These are phyloP conservation scores for Drosophila subpulchrella DNA, from an alignment of 1,140 invertebrate species.

Conservation along the genomic window DNA sequence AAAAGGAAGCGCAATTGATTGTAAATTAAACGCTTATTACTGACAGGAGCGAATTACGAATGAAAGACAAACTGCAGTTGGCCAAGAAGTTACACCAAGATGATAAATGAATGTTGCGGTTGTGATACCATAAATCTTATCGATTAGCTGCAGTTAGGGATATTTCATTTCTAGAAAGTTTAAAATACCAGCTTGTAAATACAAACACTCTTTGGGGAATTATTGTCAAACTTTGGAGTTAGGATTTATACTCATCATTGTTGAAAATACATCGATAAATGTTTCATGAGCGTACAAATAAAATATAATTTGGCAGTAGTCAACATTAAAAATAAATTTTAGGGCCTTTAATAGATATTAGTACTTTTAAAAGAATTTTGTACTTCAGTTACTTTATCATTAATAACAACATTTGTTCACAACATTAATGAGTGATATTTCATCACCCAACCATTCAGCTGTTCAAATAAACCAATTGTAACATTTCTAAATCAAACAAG, in stretches of 20 bases:
- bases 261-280: too few species aligned
- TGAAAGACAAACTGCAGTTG: constrained; percentile 9
- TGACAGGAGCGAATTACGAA: constrained; percentile 8
- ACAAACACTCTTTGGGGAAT: too few species aligned
- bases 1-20: constrained; percentile 44
- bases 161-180: too few species aligned
- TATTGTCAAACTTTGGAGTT: too few species aligned
- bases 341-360: too few species aligned
- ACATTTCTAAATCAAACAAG: background rate
- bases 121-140: constrained; percentile 9
- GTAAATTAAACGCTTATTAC: constrained; percentile 38
- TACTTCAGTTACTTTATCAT: background rate
- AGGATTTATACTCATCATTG: too few species aligned
- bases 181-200: too few species aligned
- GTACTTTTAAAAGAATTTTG: too few species aligned
- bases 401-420: background rate
- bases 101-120: constrained; percentile 14
- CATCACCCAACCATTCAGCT: constrained; percentile 3
- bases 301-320: too few species aligned
- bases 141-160: background rate
- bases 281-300: too few species aligned
- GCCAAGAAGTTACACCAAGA: background rate
- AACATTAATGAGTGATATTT: background rate
- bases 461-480: constrained; percentile 21
- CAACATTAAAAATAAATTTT: too few species aligned